phyloP scores from a whole-genome alignment of 2,888 invertebrate species.

The Peribatodes rhomboidaria region DNA sequence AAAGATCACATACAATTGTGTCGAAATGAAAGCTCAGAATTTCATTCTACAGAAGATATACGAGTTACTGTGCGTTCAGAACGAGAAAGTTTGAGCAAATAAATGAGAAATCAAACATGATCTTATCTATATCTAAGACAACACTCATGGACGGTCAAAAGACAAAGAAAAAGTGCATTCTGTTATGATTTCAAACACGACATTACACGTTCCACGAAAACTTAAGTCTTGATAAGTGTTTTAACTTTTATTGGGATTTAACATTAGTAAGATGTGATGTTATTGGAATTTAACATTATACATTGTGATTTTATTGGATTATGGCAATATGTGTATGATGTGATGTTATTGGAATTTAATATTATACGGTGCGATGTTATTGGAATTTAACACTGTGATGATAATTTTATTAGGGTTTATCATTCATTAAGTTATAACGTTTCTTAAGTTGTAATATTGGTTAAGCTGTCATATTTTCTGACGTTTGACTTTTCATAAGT shows the following conservation, averaged over 20 bases:
- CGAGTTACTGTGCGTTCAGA: conserved; percentile 45
- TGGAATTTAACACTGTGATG: background rate
- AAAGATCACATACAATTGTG: conserved; percentile 66
- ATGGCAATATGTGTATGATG: background rate
- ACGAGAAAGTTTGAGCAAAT: conserved; percentile 48
- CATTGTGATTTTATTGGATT: conserved; percentile 4
- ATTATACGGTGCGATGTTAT: background rate
- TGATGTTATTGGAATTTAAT: background rate
- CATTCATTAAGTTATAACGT: too few species aligned
- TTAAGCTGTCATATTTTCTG: too few species aligned
- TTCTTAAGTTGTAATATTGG: too few species aligned
- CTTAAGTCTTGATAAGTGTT: conserved; percentile 39
- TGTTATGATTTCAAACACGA: conserved; percentile 36
- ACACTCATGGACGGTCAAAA: conserved; percentile 84
- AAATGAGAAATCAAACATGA: conserved; percentile 50
- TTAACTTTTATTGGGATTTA: conserved; percentile 21
- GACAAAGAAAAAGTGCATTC: conserved; percentile 48
- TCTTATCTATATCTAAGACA: conserved; percentile 68
- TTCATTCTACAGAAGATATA: conserved; percentile 24
- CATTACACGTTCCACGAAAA: conserved; percentile 38
- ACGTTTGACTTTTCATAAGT: too few species aligned
- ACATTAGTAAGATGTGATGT: background rate
- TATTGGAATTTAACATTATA: conserved; percentile 3
- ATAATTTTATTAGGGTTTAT: too few species aligned
- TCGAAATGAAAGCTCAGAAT: conserved; percentile 65